Conservation (phyloP, 2,888 invertebrate species). For the Limnephilus rhombicus region DNA sequence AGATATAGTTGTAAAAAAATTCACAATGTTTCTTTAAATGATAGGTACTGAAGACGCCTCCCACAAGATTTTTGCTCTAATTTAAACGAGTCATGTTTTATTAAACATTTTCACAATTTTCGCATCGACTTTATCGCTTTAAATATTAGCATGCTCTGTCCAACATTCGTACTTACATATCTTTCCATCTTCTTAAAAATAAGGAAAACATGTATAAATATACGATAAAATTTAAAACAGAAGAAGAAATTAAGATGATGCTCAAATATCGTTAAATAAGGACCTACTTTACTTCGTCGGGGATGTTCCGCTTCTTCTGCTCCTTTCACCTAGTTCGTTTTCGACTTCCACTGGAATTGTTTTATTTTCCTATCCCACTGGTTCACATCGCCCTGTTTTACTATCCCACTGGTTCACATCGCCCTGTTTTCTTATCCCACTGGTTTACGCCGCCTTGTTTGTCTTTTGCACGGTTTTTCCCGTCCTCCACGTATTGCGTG, state of each 20-base stretch:
- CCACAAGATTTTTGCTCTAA: no score
- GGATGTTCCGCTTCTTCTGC: background rate
- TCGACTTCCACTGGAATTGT: background rate
- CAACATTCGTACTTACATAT: no score
- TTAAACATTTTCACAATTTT: no score
- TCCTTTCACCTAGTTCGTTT: background rate
- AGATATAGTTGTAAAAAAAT: no score
- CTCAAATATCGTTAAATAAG: background rate
- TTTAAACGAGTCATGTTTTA: no score
- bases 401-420: no score
- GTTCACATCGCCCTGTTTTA: background rate
- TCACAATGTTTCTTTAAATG: no score
- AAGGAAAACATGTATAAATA: no score
- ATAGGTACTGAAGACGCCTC: no score
- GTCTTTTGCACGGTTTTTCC: conserved; percentile 8
- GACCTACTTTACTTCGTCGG: background rate
- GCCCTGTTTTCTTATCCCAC: background rate
- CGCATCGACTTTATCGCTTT: no score
- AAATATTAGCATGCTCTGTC: no score
- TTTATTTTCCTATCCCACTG: background rate
- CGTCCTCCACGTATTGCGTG: conserved; percentile 26
- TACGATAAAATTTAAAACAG: background rate
- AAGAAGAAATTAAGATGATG: background rate
- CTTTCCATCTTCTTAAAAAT: no score
- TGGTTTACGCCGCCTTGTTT: background rate